phyloP scores from a whole-genome alignment of 1,140 invertebrate species.

The Bradysia coprophila region DNA sequence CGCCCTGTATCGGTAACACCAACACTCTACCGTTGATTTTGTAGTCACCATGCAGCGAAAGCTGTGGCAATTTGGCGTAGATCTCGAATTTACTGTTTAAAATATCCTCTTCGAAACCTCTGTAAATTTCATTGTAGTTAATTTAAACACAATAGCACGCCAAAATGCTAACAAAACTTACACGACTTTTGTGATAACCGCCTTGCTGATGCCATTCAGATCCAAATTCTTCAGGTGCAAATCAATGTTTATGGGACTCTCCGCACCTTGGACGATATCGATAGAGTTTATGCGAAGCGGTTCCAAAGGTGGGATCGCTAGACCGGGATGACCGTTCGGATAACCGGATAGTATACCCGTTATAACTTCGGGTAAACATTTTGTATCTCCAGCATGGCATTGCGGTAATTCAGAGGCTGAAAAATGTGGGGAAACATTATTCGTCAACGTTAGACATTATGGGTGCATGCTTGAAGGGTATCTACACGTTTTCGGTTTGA shows the following conservation, averaged over 20 bases:
- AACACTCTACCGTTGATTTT: constrained; percentile 1
- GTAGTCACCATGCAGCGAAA: not conserved
- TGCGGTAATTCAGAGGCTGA: not conserved
- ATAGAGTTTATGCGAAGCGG: not conserved
- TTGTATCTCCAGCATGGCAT: not conserved
- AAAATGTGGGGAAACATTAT: not conserved
- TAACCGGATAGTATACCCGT: not conserved
- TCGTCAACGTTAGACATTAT: too few relatives aligned
- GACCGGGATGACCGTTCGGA: not conserved
- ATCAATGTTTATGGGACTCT: not conserved
- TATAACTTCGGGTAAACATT: not conserved
- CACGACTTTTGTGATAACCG: not conserved
- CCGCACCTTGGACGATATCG: not conserved
- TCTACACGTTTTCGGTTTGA: not conserved
- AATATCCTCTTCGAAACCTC: not conserved
- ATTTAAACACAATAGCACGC: not conserved
- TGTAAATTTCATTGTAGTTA: not conserved
- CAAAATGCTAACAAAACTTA: not conserved
- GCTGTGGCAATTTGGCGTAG: not conserved
- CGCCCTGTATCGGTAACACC: not conserved
- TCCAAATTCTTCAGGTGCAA: not conserved
- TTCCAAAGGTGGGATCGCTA: not conserved
- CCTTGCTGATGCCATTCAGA: not conserved
- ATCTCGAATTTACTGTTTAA: not conserved
- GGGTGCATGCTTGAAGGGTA: too few relatives aligned